These are phyloP conservation scores for Cydia amplana DNA, from an alignment of 1,140 invertebrate species.

Conservation along the genomic window DNA sequence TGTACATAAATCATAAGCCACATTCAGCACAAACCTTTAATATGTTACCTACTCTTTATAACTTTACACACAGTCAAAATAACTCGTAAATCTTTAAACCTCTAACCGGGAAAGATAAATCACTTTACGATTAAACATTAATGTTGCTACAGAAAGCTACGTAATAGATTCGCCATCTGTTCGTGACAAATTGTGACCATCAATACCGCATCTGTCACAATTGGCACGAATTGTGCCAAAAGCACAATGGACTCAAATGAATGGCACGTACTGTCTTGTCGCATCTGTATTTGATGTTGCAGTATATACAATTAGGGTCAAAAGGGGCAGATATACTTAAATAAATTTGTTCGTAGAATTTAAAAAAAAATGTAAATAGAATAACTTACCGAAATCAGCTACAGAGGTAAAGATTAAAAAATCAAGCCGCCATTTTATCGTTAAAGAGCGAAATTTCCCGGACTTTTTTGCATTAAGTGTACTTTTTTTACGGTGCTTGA, in stretches of 20 bases:
- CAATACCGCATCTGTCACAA: conserved; percentile 24
- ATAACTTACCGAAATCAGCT: no score
- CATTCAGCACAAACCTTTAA: background rate
- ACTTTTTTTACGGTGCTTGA: no score
- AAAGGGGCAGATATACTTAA: background rate
- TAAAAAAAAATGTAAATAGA: no score
- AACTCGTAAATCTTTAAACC: conserved; percentile 14
- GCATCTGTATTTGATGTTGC: conserved; percentile 30
- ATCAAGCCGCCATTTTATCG: no score
- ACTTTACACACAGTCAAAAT: background rate
- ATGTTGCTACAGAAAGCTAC: conserved; percentile 13
- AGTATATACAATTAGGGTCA: background rate
- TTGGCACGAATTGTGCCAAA: conserved; percentile 23
- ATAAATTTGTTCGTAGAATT: no score
- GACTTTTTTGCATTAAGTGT: no score
- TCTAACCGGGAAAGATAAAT: conserved; percentile 1
- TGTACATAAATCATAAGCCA: no score
- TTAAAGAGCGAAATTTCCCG: no score
- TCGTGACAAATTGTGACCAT: conserved; percentile 27
- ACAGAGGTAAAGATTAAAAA: no score
- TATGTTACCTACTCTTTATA: background rate
- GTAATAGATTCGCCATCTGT: conserved; percentile 26
- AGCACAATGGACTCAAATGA: conserved; percentile 22
- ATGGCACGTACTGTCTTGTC: conserved; percentile 22
- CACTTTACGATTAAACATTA: background rate